phyloP scores from a whole-genome alignment of 2,888 invertebrate species.

The Arge pagana region DNA sequence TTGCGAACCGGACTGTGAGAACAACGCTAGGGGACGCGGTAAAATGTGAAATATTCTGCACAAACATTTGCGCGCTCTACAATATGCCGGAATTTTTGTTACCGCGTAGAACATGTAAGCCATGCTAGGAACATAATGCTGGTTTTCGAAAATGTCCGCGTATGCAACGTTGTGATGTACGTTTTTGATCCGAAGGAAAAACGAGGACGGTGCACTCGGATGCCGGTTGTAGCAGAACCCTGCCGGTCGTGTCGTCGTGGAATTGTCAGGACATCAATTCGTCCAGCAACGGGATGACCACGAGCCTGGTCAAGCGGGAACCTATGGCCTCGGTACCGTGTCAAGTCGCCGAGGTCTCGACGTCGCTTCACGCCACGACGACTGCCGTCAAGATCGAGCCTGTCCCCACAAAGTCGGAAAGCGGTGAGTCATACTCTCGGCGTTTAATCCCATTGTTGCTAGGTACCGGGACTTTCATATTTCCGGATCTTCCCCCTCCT shows the following conservation, averaged over 20 bases:
- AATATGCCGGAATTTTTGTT: no score
- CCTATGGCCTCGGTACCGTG: conserved; percentile 63
- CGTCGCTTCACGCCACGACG: conserved; percentile 54
- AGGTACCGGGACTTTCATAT: not conserved
- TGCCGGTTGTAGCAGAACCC: conserved; percentile 72
- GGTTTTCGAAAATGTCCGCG: no score
- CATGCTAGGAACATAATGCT: no score
- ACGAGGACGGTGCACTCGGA: conserved; percentile 57
- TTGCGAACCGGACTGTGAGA: no score
- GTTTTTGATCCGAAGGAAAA: conserved; percentile 42
- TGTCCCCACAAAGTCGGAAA: conserved; percentile 68
- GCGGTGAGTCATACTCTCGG: conserved; percentile 45
- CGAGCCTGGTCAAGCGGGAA: conserved; percentile 69
- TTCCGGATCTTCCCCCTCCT: not conserved
- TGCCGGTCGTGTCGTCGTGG: conserved; percentile 68
- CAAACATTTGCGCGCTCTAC: no score
- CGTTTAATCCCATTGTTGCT: not conserved
- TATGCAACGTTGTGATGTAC: not conserved
- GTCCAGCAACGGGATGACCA: conserved; percentile 32
- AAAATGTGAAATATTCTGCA: no score
- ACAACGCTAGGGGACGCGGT: no score
- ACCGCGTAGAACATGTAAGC: no score
- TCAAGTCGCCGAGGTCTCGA: conserved; percentile 66
- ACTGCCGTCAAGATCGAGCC: conserved; percentile 70
- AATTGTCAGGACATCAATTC: conserved; percentile 45